These are phyloP conservation scores for Strigamia maritima DNA, from an alignment of 2,888 invertebrate species.

Conservation along the genomic window DNA sequence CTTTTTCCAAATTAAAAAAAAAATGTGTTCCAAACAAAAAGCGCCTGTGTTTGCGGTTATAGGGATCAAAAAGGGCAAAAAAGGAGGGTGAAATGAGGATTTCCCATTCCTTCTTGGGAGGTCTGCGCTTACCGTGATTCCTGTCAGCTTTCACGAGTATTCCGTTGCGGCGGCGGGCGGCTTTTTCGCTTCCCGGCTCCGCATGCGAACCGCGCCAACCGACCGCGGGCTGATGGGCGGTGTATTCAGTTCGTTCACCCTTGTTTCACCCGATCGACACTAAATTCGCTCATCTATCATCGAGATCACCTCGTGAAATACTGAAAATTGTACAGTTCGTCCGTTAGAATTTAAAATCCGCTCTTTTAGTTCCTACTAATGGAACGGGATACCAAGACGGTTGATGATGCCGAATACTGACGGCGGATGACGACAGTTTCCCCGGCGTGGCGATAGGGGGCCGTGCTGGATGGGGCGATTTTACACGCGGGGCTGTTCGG, in stretches of 20 bases:
- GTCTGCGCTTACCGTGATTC: conserved; percentile 19
- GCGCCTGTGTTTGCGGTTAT: neutral
- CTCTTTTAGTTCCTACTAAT: neutral
- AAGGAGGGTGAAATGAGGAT: neutral
- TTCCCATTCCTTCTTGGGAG: conserved; percentile 1
- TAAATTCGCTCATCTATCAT: too few relatives aligned
- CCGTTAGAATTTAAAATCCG: neutral
- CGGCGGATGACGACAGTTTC: neutral
- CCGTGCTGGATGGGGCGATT: conserved; percentile 11
- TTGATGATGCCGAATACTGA: neutral
- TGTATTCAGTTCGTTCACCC: neutral
- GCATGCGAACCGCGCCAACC: neutral
- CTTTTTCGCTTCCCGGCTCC: neutral
- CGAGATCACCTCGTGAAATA: too few relatives aligned
- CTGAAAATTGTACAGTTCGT: neutral
- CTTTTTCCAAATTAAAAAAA: neutral
- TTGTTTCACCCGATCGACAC: neutral
- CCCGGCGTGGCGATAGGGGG: neutral
- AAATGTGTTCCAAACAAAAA: neutral
- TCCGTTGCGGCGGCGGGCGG: neutral
- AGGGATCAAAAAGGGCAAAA: neutral
- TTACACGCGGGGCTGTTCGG: neutral
- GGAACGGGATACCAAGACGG: neutral
- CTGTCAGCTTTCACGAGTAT: conserved; percentile 20
- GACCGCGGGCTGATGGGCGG: neutral